phyloP scores from a whole-genome alignment of 2,113 vertebrate genomes.

The Dissostichus mawsoni region DNA sequence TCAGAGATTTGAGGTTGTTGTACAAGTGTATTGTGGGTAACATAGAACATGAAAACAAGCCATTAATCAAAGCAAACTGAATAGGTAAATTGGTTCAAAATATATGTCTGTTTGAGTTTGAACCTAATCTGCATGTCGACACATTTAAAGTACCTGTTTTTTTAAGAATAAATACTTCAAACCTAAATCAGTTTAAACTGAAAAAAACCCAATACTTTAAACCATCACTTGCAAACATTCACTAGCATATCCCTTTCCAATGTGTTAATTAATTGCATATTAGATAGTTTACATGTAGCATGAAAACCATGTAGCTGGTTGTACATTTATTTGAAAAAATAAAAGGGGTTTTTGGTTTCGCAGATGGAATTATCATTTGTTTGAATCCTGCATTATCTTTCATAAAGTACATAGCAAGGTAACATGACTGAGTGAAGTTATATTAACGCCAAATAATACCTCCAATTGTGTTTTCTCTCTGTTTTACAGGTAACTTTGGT shows the following conservation, averaged over 20 bases:
- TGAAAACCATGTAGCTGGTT: background rate
- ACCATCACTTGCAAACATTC: background rate
- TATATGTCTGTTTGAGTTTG: background rate
- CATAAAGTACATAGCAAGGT: background rate
- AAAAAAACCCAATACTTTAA: background rate
- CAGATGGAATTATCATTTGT: background rate
- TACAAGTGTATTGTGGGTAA: background rate
- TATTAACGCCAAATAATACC: background rate
- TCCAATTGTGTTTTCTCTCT: constrained; percentile 18
- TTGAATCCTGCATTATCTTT: background rate
- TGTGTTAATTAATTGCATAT: background rate
- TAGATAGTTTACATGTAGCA: background rate
- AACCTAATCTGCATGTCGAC: background rate
- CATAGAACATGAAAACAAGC: background rate
- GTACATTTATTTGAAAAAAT: background rate
- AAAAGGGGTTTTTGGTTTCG: background rate
- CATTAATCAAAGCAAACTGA: background rate
- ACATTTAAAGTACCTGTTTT: background rate
- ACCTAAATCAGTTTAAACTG: background rate
- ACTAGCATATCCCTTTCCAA: background rate
- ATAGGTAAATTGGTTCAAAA: background rate
- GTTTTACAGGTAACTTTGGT: constrained; percentile 34
- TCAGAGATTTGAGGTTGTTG: background rate
- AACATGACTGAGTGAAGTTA: background rate
- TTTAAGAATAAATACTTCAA: background rate